phyloP scores from a whole-genome alignment of 1,140 invertebrate species.

The Drosophila pectinifera region DNA sequence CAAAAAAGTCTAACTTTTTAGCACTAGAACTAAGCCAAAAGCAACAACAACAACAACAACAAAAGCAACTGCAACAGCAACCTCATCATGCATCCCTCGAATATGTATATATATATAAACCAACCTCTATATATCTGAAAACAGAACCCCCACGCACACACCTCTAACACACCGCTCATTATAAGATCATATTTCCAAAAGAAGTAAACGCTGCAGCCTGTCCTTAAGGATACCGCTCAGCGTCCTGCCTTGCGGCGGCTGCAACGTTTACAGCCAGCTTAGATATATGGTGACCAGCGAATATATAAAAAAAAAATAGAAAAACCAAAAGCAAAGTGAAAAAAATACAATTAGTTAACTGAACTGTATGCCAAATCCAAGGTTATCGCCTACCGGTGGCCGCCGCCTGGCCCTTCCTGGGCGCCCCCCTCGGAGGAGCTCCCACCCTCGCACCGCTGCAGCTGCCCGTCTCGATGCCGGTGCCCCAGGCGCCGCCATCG shows the following conservation, averaged over 20 bases:
- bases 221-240: too few species aligned
- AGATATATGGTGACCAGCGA: slow-evolving; percentile 17
- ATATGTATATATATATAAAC: slow-evolving; percentile 65
- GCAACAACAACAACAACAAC: slow-evolving; percentile 27
- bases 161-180: slow-evolving; percentile 31
- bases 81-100: slow-evolving; percentile 65
- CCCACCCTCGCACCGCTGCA: slow-evolving; percentile 86
- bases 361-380: slow-evolving; percentile 66
- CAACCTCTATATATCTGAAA: slow-evolving; percentile 19
- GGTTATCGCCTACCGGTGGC: slow-evolving; percentile 87
- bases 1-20: slow-evolving; percentile 61
- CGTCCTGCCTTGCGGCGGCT: too few species aligned
- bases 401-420: slow-evolving; percentile 85
- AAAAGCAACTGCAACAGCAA: slow-evolving; percentile 43
- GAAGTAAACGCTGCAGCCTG: too few species aligned
- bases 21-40: slow-evolving; percentile 69
- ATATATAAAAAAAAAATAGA: slow-evolving; percentile 3
- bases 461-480: slow-evolving; percentile 52
- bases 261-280: too few species aligned
- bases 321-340: slow-evolving; percentile 8
- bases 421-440: slow-evolving; percentile 84
- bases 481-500: slow-evolving; percentile 84
- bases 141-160: slow-evolving; percentile 28
- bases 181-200: slow-evolving; percentile 17
- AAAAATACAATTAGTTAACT: slow-evolving; percentile 27